Percentiles rank a stretch among this genome's conserved stretches.
Evolutionary conservation across 2,113 vertebrate species (phyloP).

Genomic region (Amphiprion ocellaris): DNA sequence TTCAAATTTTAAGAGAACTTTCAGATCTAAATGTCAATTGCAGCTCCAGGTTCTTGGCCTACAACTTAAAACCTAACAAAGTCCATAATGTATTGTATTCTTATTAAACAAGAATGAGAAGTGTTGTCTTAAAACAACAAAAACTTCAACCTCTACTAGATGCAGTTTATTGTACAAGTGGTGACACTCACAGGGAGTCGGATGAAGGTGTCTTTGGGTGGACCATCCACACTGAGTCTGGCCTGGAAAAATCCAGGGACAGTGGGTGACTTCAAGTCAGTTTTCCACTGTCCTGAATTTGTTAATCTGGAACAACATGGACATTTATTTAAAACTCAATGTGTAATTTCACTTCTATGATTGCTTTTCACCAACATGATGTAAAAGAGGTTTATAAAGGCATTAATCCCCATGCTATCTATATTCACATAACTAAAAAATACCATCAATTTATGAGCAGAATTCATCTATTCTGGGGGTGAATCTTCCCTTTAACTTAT

Average conservation of each 20-base stretch:
- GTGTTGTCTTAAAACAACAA: too few relatives aligned
- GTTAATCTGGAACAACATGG: conserved; percentile 80
- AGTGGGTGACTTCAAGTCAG: conserved; percentile 67
- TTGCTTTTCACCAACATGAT: not conserved
- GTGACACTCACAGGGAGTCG: conserved; percentile 85
- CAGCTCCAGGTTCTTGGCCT: too few relatives aligned
- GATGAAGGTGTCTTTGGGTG: conserved; percentile 90
- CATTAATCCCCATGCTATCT: not conserved
- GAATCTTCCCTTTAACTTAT: not conserved
- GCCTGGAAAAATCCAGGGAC: conserved; percentile 89
- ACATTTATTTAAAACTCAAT: conserved; percentile 7
- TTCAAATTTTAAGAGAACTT: too few relatives aligned
- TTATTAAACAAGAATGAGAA: too few relatives aligned
- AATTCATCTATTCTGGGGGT: not conserved
- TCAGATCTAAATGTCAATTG: too few relatives aligned
- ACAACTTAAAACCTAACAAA: too few relatives aligned
- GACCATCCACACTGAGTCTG: conserved; percentile 77
- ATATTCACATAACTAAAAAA: not conserved
- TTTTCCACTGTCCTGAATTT: conserved; percentile 79
- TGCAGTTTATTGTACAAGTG: not conserved
- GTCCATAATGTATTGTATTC: too few relatives aligned
- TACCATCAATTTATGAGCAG: too few relatives aligned
- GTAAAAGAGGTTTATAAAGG: not conserved
- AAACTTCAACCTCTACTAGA: too few relatives aligned
- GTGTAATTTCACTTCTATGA: not conserved